These are phyloP conservation scores for Drosophila nannoptera DNA, from an alignment of 1,140 invertebrate species.

Conservation along the genomic window DNA sequence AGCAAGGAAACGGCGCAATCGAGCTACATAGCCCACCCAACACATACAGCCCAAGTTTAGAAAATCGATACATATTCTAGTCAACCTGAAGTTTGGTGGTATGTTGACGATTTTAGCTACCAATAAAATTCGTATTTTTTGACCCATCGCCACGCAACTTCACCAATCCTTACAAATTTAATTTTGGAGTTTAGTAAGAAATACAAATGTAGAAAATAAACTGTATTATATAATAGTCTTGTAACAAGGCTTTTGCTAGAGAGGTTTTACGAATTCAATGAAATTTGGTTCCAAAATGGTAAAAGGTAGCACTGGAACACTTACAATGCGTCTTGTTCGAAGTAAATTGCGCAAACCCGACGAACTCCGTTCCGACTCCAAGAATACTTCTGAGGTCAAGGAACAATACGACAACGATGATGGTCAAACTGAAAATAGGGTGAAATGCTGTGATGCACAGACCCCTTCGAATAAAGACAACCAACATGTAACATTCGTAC, in stretches of 20 bases:
- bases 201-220: slow-evolving; percentile 17
- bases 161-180: slow-evolving; percentile 13
- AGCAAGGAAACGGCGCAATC: slow-evolving; percentile 10
- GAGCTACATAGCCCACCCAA: slow-evolving; percentile 26
- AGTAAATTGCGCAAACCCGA: slow-evolving; percentile 91
- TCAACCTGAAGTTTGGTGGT: slow-evolving; percentile 26
- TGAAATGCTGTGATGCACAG: slow-evolving; percentile 21
- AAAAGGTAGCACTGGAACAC: slow-evolving; percentile 86
- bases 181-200: slow-evolving; percentile 1
- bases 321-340: slow-evolving; percentile 92
- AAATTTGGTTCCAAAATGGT: slow-evolving; percentile 81
- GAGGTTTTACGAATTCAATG: slow-evolving; percentile 6
- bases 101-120: slow-evolving; percentile 3
- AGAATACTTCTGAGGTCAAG: slow-evolving; percentile 82
- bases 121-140: slow-evolving; percentile 13
- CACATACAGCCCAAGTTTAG: slow-evolving; percentile 31
- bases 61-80: slow-evolving; percentile 58
- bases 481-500: slow-evolving; percentile 61
- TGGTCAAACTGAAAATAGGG: neutral
- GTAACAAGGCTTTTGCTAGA: neutral
- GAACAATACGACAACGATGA: slow-evolving; percentile 78
- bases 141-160: neutral
- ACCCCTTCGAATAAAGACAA: slow-evolving; percentile 37
- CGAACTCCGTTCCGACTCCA: slow-evolving; percentile 82
- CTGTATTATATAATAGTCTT: slow-evolving; percentile 29